Evolutionary conservation across 2,113 vertebrate species (phyloP), one percentile per base, ranked within the genome.

Genomic region (Melanotaenia duboulayi): DNA sequence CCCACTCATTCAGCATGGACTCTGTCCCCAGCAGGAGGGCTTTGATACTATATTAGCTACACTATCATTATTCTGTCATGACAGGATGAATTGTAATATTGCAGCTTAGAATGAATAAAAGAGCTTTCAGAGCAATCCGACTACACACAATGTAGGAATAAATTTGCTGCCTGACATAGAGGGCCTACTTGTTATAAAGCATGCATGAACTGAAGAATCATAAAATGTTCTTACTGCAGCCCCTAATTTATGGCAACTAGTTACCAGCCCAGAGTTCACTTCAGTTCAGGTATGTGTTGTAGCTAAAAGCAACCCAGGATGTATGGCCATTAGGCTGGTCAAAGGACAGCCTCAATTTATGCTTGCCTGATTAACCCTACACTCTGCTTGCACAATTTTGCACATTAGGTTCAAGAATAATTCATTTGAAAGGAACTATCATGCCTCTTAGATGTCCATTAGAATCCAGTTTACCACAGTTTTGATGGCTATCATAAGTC

Each of bases 361-460:
- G 87, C 85, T 80, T 76, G 81, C 80, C 71, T 84, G 82, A 88
- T 90, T 88, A 91, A 91, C 87, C 84, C 78, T 60, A 39, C 68
- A 72, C 68, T 80, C 64, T 56, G 71, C 83, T 81, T 64, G 58
- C 64, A 72, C 75, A 72, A 75, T 82, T 84, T 75, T 65, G 72
- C 44, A 54, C 72, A 74, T 83, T 71, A 82, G 70, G 82, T 84
- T 82, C 74, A 83, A 75, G 50, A 84, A 83, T 87, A 84, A 88
- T 56, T 92, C 87, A 85, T 86, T 76, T 76, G 68, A 61, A 80
- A 82, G 68, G 65, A 78, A 72, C 85, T 87, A 86, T 89, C 81
- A 91, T 65, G 74, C 59, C 79, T 82, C 60, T 91, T 91, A 86
- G 72, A 73, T 90, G 81, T 89, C 89, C 89, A 91, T 92, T 91